Conservation (phyloP, 1,140 invertebrate genomes). For the Drosophila sp. region DNA sequence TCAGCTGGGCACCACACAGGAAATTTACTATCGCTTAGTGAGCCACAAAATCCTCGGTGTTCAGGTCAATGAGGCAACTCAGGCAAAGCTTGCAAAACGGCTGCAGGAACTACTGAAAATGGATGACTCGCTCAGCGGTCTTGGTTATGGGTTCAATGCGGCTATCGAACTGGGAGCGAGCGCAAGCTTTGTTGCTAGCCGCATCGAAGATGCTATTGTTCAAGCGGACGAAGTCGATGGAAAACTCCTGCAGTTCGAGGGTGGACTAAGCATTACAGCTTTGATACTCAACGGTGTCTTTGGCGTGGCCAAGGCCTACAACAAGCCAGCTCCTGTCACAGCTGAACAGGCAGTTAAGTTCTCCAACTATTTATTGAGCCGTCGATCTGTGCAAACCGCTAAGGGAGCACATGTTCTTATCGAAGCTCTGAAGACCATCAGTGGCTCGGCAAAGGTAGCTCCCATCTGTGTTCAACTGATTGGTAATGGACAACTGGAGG, state of each 20-base stretch:
- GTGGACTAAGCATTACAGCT: conserved; percentile 89
- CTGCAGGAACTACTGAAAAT: conserved; percentile 90
- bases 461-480: conserved; percentile 92
- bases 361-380: conserved; percentile 95
- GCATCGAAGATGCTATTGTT: conserved; percentile 95
- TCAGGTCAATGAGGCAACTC: conserved; percentile 84
- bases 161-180: conserved; percentile 88
- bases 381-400: conserved; percentile 93
- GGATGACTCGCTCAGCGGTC: conserved; percentile 90
- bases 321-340: conserved; percentile 90
- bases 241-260: conserved; percentile 95
- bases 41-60: conserved; percentile 69
- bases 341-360: conserved; percentile 95
- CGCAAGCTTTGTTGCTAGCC: conserved; percentile 90
- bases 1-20: conserved; percentile 65
- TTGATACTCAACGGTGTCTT: conserved; percentile 86
- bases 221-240: conserved; percentile 98
- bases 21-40: conserved; percentile 75
- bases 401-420: conserved; percentile 93
- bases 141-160: conserved; percentile 93
- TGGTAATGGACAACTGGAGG: conserved; percentile 89
- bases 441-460: conserved; percentile 68
- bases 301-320: conserved; percentile 89
- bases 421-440: conserved; percentile 89
- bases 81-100: conserved; percentile 87